Evolutionary conservation across 2,888 invertebrate species (phyloP).

Genomic region (Colletes collaris): DNA sequence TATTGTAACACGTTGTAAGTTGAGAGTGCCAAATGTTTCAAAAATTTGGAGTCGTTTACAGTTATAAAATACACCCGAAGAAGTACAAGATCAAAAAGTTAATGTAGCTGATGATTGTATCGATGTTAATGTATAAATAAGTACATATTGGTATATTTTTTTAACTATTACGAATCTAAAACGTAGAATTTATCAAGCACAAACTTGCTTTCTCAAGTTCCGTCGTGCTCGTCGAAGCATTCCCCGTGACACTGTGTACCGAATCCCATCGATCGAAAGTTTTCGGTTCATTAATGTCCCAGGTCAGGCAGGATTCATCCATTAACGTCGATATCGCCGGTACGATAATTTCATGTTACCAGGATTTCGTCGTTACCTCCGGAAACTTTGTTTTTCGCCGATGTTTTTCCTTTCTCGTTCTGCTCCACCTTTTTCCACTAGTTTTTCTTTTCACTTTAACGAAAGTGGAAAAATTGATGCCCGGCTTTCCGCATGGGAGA

Average conservation of each 20-base stretch:
- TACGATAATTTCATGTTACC: slow-evolving; percentile 43
- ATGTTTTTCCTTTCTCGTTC: too few relatives aligned
- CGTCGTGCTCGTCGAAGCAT: slow-evolving; percentile 11
- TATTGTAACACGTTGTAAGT: too few relatives aligned
- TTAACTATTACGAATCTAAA: too few relatives aligned
- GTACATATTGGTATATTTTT: too few relatives aligned
- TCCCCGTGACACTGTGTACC: slow-evolving; percentile 19
- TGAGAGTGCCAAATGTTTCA: too few relatives aligned
- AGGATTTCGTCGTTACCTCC: slow-evolving; percentile 2
- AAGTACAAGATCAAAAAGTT: too few relatives aligned
- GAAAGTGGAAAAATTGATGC: slow-evolving; percentile 38
- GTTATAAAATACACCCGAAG: too few relatives aligned
- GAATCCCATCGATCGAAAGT: slow-evolving; percentile 23
- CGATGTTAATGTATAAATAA: too few relatives aligned
- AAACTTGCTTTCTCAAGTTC: background rate
- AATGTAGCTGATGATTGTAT: too few relatives aligned
- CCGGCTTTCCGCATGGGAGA: background rate
- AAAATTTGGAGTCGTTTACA: too few relatives aligned
- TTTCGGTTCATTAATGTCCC: slow-evolving; percentile 50
- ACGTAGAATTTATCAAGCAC: too few relatives aligned
- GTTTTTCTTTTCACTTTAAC: background rate
- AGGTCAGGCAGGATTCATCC: slow-evolving; percentile 37
- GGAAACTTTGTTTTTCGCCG: background rate
- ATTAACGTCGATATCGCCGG: slow-evolving; percentile 53
- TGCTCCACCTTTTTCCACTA: background rate